Conservation (phyloP, 2,797 vertebrate species). For the Eulemur mongoz region DNA sequence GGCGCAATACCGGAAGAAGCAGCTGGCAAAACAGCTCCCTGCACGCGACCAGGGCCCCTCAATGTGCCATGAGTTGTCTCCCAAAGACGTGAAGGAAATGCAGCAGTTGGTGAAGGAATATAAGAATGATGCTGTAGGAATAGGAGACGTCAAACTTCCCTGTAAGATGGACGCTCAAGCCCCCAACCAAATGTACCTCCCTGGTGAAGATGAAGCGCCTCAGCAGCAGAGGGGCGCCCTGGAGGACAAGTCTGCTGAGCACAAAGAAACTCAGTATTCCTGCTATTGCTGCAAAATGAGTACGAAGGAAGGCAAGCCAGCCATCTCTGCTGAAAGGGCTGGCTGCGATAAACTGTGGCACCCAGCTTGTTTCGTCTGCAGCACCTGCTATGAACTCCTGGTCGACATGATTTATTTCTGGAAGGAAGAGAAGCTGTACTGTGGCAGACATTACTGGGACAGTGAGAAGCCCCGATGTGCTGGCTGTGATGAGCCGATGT, state of each 20-base stretch:
- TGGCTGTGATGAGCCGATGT: slow-evolving; percentile 99
- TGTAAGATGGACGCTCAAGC: slow-evolving; percentile 86
- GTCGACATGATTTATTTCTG: slow-evolving; percentile 99
- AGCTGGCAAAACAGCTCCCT: slow-evolving; percentile 97
- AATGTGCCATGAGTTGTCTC: slow-evolving; percentile 96
- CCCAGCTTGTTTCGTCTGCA: slow-evolving; percentile 96
- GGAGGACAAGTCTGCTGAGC: slow-evolving; percentile 80
- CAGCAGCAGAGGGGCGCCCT: slow-evolving; percentile 85
- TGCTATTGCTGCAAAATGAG: slow-evolving; percentile 91
- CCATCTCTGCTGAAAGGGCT: slow-evolving; percentile 95
- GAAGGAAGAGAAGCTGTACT: slow-evolving; percentile 96
- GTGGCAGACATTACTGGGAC: slow-evolving; percentile 98
- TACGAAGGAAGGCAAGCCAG: slow-evolving; percentile 94
- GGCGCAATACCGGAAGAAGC: slow-evolving; percentile 95
- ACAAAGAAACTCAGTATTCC: slow-evolving; percentile 85
- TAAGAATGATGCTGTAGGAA: slow-evolving; percentile 95
- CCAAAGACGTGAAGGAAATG: slow-evolving; percentile 95
- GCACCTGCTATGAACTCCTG: slow-evolving; percentile 93
- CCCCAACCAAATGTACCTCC: slow-evolving; percentile 53
- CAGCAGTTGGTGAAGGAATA: slow-evolving; percentile 97
- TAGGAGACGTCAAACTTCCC: slow-evolving; percentile 94
- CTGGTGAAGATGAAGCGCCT: slow-evolving; percentile 86
- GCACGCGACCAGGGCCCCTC: slow-evolving; percentile 97
- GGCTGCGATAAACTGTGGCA: slow-evolving; percentile 98
- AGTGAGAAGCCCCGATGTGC: slow-evolving; percentile 97